These are phyloP conservation scores for Drosophila mayaguana DNA, from an alignment of 2,888 invertebrate species.

Conservation along the genomic window DNA sequence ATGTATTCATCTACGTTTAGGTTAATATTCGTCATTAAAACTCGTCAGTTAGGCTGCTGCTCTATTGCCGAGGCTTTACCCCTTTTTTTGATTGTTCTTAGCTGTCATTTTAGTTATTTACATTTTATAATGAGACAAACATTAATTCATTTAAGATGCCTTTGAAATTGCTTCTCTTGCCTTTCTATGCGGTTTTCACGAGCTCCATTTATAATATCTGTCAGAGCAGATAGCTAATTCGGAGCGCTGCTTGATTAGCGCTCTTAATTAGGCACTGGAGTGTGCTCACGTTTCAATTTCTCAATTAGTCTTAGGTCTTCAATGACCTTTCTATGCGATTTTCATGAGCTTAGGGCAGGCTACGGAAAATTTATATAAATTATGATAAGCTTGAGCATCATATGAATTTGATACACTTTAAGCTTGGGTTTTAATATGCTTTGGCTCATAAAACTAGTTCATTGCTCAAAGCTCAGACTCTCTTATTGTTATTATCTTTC, in stretches of 20 bases:
- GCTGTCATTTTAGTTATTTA: conserved; percentile 8
- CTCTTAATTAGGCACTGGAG: neutral
- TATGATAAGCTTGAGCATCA: neutral
- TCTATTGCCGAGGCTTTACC: neutral
- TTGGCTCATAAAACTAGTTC: neutral
- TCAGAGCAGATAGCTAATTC: neutral
- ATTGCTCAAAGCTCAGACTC: no score
- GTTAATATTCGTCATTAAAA: conserved; percentile 16
- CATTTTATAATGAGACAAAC: conserved; percentile 9
- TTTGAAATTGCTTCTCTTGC: neutral
- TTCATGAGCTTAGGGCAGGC: neutral
- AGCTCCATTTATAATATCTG: conserved; percentile 3
- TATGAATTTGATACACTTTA: neutral
- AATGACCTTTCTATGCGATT: neutral
- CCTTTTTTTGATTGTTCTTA: neutral
- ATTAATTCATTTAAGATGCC: conserved; percentile 3
- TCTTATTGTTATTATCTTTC: no score
- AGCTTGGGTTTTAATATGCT: no score
- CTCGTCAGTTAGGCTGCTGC: neutral
- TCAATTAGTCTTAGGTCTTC: no score
- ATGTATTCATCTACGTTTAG: conserved; percentile 1
- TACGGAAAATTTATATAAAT: neutral
- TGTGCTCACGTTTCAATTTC: neutral
- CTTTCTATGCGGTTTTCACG: neutral
- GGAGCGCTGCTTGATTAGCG: neutral